Evolutionary conservation across 2,113 vertebrate genomes (phyloP), one percentile per base, ranked within the genome.

Genomic region (Verasper variegatus): DNA sequence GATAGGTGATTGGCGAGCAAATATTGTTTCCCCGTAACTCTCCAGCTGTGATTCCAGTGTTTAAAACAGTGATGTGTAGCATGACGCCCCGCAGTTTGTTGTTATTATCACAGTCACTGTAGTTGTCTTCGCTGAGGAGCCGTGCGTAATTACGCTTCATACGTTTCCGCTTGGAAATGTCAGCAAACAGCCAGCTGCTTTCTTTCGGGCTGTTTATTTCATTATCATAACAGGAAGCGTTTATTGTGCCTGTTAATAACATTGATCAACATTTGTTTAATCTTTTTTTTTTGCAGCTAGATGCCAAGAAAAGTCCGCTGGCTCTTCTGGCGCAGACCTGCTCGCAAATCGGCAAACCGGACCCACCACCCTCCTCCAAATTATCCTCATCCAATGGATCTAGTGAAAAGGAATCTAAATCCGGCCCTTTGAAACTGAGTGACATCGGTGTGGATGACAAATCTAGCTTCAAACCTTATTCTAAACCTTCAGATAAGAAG

Each of bases 361-460:
- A 99, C 94, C 97, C 98, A 10, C 96, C 98, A 21, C 97, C 98
- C 65, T 98, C 97, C 24, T 98, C 97, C 84, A 98, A 99, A 93
- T 94, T 99, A 78, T 96, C 97, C 56, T 97, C 97, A 21, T 93
- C 95, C 62, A 96, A 95, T 82, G 95, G 95, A 93, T 95, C 95
- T 91, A 94, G 93, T 35, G 97, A 99, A 87, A 99, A 99, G 95
- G 98, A 99, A 86, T 89, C 96, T 87, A 99, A 99, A 92, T 95
- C 96, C 14, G 97, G 97, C 61, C 98, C 98, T 65, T 91, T 99
- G 89, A 99, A 99, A 90, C 85, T 99, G 88, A 99, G 98, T 82
- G 98, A 99, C 95, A 99, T 99, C 89, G 98, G 98, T 26, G 98
- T 96, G 86, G 98, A 99, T 90, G 98, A 99, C 96, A 99, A 99